phyloP scores from a whole-genome alignment of 2,888 invertebrate species.

The Leucophenga montana region DNA sequence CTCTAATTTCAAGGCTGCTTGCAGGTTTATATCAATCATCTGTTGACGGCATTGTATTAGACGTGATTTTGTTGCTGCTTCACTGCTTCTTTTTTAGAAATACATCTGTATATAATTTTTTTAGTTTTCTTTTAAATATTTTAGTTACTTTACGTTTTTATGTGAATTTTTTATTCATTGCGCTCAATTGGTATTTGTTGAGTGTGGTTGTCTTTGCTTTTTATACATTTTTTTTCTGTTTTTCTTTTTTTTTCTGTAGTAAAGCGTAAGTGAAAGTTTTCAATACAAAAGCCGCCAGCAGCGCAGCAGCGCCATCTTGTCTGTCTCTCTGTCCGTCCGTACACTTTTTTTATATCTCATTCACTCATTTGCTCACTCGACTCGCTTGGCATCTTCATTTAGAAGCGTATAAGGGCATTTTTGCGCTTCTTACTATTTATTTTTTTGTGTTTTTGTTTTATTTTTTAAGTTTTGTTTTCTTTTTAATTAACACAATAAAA shows the following conservation, averaged over 20 bases:
- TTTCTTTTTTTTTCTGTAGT: slow-evolving; percentile 40
- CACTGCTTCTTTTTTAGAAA: slow-evolving; percentile 16
- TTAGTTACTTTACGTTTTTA: slow-evolving; percentile 12
- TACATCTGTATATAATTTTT: neutral
- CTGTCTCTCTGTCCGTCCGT: neutral
- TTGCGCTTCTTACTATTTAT: slow-evolving; percentile 47
- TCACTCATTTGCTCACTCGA: slow-evolving; percentile 34
- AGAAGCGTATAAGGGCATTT: slow-evolving; percentile 59
- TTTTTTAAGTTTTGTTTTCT: slow-evolving; percentile 54
- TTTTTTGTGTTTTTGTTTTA: slow-evolving; percentile 56
- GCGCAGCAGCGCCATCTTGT: neutral
- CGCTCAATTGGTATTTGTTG: neutral
- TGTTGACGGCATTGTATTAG: neutral
- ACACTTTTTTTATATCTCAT: neutral
- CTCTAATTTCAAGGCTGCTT: no score
- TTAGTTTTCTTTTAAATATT: neutral
- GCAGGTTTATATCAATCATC: no score
- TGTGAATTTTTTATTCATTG: slow-evolving; percentile 11
- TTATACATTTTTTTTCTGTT: slow-evolving; percentile 14
- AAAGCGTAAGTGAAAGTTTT: slow-evolving; percentile 69
- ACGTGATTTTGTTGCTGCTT: slow-evolving; percentile 9
- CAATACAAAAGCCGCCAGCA: slow-evolving; percentile 14
- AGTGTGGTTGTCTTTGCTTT: neutral
- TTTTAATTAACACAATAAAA: slow-evolving; percentile 65
- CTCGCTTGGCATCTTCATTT: slow-evolving; percentile 52